Evolutionary conservation across 2,888 invertebrate genomes (phyloP).

Genomic region (Hololepta plana): DNA sequence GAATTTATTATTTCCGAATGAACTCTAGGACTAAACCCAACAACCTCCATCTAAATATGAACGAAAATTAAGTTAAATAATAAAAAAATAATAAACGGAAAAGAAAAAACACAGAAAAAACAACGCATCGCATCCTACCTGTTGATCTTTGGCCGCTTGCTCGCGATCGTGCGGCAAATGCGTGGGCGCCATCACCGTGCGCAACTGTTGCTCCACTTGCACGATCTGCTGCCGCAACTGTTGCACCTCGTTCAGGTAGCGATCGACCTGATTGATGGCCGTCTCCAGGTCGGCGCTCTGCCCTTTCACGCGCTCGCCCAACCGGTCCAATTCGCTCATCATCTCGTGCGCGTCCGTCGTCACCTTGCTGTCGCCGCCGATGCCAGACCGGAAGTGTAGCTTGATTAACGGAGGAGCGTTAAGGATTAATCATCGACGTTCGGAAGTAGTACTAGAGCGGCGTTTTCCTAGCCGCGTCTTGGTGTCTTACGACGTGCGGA

Average conservation of each 20-base stretch:
- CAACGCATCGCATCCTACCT: conserved; percentile 64
- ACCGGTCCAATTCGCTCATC: conserved; percentile 46
- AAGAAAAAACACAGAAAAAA: conserved; percentile 2
- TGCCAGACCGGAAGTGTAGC: conserved; percentile 78
- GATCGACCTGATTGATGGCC: conserved; percentile 70
- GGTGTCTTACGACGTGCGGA: too few relatives aligned
- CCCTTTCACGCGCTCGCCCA: conserved; percentile 39
- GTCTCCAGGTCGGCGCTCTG: conserved; percentile 51
- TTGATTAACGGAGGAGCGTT: conserved; percentile 22
- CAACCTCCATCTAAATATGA: background rate
- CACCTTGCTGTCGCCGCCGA: conserved; percentile 62
- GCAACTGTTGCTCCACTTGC: conserved; percentile 73
- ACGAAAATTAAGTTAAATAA: background rate
- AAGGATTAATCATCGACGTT: too few relatives aligned
- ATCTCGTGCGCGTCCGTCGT: conserved; percentile 54
- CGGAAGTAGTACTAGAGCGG: too few relatives aligned
- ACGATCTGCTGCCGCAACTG: conserved; percentile 67
- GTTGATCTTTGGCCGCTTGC: conserved; percentile 65
- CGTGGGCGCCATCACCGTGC: conserved; percentile 65
- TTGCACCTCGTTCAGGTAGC: conserved; percentile 75
- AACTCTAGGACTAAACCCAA: too few relatives aligned
- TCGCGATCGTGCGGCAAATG: conserved; percentile 70
- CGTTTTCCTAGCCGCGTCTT: too few relatives aligned
- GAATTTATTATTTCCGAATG: too few relatives aligned
- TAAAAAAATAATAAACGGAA: conserved; percentile 1